Base-by-base conservation (phyloP, 2,113 vertebrate species). In the Rana temporaria region DNA sequence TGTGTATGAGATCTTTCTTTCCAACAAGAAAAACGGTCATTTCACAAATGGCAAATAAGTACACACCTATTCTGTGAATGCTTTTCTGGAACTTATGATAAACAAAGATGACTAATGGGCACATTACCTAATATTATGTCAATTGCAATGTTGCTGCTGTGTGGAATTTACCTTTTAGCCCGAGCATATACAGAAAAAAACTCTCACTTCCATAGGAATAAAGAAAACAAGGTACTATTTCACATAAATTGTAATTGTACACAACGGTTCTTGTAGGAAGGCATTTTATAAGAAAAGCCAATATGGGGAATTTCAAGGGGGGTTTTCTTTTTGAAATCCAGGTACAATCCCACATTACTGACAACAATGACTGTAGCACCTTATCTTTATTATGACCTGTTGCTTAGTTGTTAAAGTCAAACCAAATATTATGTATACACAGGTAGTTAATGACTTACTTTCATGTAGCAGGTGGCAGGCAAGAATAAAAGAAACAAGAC, bases 251-350 rank as follows among this genome's bases (percentile, higher is more conserved):
- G 6, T 48, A 48, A 6, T 48, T 38, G 34, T 38, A 38, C 2
- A 38, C 34, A 38, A 38, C 34, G 0, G 2, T 38, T 38, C 34
- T 38, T 12, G 12, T 48, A 48, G 9, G 14, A 12, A 48, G 30
- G 32, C 72, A 48, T 75, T 19, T 22, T 75, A 59, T 18, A 22
- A 62, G 56, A 60, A 75, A 60, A 62, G 71, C 2, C 11, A 24
- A 20, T 75, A 20, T 38, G 34, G 20, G 30, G 18, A 75, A 56
- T 30, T 73, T 30, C 8, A 57, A 73, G 26, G 38, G n/a, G 72
- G 32, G 62, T 34, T 75, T 75, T 60, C 14, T 14, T 62, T 12
- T 59, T 56, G 56, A 75, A 75, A 60, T 75, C 20, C 16, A 22
- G 19, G 6, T 22, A 62, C 55, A 74, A 12, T 48, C 53, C 6